phyloP scores from a whole-genome alignment of 2,888 invertebrate genomes.

The Ypsolopha sequella region DNA sequence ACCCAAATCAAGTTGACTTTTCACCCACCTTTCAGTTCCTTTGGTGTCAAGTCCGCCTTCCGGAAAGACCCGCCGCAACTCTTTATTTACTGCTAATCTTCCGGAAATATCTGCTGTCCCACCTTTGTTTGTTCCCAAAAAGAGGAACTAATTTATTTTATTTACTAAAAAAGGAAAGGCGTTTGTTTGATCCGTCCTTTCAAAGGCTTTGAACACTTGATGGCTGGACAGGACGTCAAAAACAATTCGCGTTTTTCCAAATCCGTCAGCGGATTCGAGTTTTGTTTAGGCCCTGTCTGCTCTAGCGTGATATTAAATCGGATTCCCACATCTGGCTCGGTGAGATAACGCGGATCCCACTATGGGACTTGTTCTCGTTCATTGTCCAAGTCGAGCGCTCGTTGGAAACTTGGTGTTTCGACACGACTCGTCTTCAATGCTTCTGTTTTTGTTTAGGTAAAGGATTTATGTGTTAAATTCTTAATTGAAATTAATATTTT shows the following conservation, averaged over 20 bases:
- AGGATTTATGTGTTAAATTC: too few species aligned
- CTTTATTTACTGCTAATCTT: background rate
- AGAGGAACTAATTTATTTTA: too few species aligned
- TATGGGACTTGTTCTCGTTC: background rate
- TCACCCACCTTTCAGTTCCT: too few species aligned
- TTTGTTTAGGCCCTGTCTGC: slow-evolving; percentile 13
- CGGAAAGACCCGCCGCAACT: too few species aligned
- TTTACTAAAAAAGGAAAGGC: too few species aligned
- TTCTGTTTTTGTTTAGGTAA: background rate
- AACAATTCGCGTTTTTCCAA: slow-evolving; percentile 5
- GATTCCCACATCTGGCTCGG: slow-evolving; percentile 24
- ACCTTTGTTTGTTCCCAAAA: too few species aligned
- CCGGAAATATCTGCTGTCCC: background rate
- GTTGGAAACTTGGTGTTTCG: background rate
- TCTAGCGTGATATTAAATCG: slow-evolving; percentile 22
- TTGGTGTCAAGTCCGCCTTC: too few species aligned
- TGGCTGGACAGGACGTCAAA: slow-evolving; percentile 2
- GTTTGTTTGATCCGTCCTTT: slow-evolving; percentile 8
- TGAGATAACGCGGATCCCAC: slow-evolving; percentile 20
- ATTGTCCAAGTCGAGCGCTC: background rate
- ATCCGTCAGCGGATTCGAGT: slow-evolving; percentile 3
- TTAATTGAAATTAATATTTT: too few species aligned
- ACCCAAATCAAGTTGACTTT: too few species aligned
- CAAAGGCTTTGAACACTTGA: slow-evolving; percentile 2
- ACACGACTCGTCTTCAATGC: background rate